These are phyloP conservation scores for Eira barbara DNA, from an alignment of 2,113 vertebrate genomes.

Conservation along the genomic window DNA sequence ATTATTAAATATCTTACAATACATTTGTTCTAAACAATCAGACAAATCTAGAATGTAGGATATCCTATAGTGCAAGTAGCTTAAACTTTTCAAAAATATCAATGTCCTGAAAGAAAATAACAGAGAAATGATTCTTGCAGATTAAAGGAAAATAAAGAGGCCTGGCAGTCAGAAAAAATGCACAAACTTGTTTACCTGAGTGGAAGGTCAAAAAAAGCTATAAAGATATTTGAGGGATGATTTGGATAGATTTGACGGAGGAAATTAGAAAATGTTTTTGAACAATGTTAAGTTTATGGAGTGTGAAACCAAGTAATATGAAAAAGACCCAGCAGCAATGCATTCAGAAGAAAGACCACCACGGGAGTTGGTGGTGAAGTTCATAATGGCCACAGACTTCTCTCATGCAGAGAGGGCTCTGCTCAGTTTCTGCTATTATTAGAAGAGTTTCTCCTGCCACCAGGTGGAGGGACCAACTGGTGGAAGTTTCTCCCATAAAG, in stretches of 20 bases:
- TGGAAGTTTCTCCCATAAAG: neutral
- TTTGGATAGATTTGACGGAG: neutral
- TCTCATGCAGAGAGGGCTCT: neutral
- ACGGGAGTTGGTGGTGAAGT: accelerated
- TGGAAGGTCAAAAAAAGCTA: neutral
- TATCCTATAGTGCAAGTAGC: neutral
- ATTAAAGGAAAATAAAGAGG: neutral
- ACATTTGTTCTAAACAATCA: neutral
- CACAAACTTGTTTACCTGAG: neutral
- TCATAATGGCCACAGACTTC: too few relatives aligned
- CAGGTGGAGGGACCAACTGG: neutral
- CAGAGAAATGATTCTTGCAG: neutral
- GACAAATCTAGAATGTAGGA: neutral
- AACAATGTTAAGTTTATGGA: neutral
- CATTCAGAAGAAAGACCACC: neutral
- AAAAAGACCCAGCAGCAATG: neutral
- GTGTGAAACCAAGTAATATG: neutral
- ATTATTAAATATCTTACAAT: neutral
- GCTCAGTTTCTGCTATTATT: neutral
- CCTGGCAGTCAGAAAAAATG: neutral
- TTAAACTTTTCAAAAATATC: neutral
- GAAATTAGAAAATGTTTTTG: neutral
- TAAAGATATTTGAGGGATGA: neutral
- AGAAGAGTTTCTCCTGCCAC: neutral
- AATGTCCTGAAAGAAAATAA: neutral